Base-by-base conservation (phyloP, 2,888 invertebrate species). In the Dryobota labecula region DNA sequence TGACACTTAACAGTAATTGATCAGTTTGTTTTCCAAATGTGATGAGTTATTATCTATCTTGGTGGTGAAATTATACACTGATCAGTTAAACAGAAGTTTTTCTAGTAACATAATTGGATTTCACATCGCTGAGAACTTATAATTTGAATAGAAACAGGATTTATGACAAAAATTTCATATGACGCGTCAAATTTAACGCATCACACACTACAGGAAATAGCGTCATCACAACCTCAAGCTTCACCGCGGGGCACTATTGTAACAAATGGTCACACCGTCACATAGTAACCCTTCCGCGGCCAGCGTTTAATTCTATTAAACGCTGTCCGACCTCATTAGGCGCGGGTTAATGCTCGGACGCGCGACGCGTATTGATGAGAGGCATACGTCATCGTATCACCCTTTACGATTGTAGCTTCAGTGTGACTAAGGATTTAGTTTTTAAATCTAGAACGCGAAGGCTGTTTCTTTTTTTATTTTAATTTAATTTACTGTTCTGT, bases 301-400 rank as follows among this genome's bases (percentile, higher is more conserved):
- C 85, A 88, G 88, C 90, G 90, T 93, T 93, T 94, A 94, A 94
- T 94, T 94, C 91, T 94, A 94, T 94, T 92, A 93, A 91, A 90
- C 89, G 87, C 86, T 89, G 90, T 90, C 90, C 89, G 91, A 93
- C 93, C 92, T 94, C 94, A 94, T 95, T 93, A 93, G 87, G 88
- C 85, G 86, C 89, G 92, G 94, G 93, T 94, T 94, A 93, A 93
- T 91, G 91, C 86, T 89, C 88, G 88, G 83, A 75, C 77, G 86
- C 85, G 73, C 88, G 94, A 94, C 94, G 88, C 85, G 86, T 93
- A 95, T 94, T 94, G 93, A 95, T 94, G 93, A 86, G 86, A 82
- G 78, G 83, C 85, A 94, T 94, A 93, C 92, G 92, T 94, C 94
- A 94, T 93, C 92, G 88, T 89, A 93, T 93, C 90, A 87, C 90